Base-by-base conservation (phyloP, 2,113 vertebrate genomes). In the Ranitomeya imitator region DNA sequence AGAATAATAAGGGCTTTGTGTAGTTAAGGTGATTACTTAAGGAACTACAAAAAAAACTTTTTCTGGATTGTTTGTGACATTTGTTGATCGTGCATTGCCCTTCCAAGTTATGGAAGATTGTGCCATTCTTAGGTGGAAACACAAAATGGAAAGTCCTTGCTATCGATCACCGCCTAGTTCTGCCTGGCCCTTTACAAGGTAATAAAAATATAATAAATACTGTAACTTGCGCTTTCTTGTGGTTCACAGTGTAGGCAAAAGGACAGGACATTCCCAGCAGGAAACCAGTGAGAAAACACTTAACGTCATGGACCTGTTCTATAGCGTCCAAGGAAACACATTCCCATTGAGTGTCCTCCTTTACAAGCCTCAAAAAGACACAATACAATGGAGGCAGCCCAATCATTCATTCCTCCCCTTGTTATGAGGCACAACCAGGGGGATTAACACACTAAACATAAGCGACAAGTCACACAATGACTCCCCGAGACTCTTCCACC, bases 301-400 rank as follows among this genome's bases (percentile, higher is more conserved):
- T 86, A 79, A 90, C 61, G 54, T 88, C 89, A 91, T 87, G 23
- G 37, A 0, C 0, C 11, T 79, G 69, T 89, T 79, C 57, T 89
- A 86, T 45, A 90, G 79, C 69, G 69, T 21, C 18, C 59, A 90
- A 86, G 71, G 87, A 86, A 85, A 86, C 63, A 86, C 69, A 54
- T 61, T 88, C 31, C 81, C 54, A 80, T 83, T 85, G 93, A 31
- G 0, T 59, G 90, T 73, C 89, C 85, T 86, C 89, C 85, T 7
- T 2, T 81, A 82, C 86, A 76, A 55, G 86, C 85, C 69, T 82
- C 52, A 57, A 21, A 23, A 67, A 89, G 85, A 14, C 57, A 81
- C 55, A 0, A 0, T 81, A 45, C 88, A 90, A 92, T 88, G n/a
- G 60, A 14, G 15, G 52, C 10, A 89, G 67, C 85, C 13, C 79